These are phyloP conservation scores for Okamejei kenojei DNA, from an alignment of 2,797 vertebrate species.

Conservation along the genomic window DNA sequence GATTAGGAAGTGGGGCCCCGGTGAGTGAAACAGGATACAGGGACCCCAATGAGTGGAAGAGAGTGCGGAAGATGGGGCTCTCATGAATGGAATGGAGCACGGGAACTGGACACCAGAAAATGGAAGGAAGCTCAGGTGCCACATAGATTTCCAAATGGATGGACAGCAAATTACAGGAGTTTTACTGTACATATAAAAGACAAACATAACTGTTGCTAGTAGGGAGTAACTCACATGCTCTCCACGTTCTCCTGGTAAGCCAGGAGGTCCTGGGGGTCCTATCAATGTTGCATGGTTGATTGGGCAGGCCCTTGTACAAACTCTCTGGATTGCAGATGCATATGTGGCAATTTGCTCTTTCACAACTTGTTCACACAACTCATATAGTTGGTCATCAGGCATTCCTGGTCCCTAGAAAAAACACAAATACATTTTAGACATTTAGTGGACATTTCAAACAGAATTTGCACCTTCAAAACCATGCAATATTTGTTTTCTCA, in stretches of 20 bases:
- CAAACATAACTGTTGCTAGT: background rate
- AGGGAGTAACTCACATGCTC: slow-evolving; percentile 53
- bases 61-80: too few relatives aligned
- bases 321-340: slow-evolving; percentile 58
- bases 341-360: slow-evolving; percentile 64
- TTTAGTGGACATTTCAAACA: background rate
- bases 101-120: too few relatives aligned
- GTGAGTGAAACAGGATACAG: too few relatives aligned
- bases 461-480: background rate
- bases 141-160: background rate
- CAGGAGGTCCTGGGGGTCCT: slow-evolving; percentile 56
- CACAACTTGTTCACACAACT: slow-evolving; percentile 66
- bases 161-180: too few relatives aligned
- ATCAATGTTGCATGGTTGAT: slow-evolving; percentile 61
- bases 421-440: background rate
- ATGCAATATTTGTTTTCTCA: background rate
- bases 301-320: slow-evolving; percentile 65
- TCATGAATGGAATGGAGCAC: too few relatives aligned
- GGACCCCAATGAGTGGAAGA: too few relatives aligned
- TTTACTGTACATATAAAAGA: background rate
- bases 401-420: slow-evolving; percentile 62
- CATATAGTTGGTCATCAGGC: slow-evolving; percentile 64
- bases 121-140: background rate
- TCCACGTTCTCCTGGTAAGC: slow-evolving; percentile 50
- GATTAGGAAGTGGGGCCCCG: too few relatives aligned